Evolutionary conservation across 2,113 vertebrate genomes (phyloP), one percentile per base, ranked within the genome.

Genomic region (Porphyrio hochstetteri): DNA sequence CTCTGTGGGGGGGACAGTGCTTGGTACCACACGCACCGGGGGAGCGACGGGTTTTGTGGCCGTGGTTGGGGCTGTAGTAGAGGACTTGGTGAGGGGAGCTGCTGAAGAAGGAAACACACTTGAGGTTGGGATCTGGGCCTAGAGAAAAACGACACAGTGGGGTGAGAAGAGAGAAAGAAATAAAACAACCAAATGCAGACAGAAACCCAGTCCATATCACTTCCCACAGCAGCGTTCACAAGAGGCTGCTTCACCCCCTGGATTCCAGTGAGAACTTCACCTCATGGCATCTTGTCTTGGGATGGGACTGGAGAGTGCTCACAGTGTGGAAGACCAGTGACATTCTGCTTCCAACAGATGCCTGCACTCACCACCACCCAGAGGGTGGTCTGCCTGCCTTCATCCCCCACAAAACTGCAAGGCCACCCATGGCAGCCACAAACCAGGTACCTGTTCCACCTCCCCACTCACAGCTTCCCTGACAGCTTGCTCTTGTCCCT

Each of bases 51-150:
- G 44, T 63, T 95, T 91, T 16, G 96, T 92, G 77, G 83, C 83
- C 4, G 10, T 4, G 2, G 93, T n/a, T 38, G 94, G 76, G 57
- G 81, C 88, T 27, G 90, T 31, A 24, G 87, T 96, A 19, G 94
- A 97, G 63, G 38, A 75, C 27, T 70, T 96, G 93, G 93, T 94
- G 55, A 96, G 84, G n/a, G 98, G 95, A 96, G 93, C 96, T 59
- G 96, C 96, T 59, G 95, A 94, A 88, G 97, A 97, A 44, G 96
- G 95, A 71, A 97, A 96, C 25, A 92, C 95, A 38, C 92, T 89
- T 16, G 50, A 94, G n/a, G 59, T 11, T 84, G 97, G 79, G 48
- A 97, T 94, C 72, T 97, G 96, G 17, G 95, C 96, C 98, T 98
- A 90, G 81, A 91, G 63, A 65, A 70, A 94, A 94, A 90, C 35